phyloP scores from a whole-genome alignment of 2,797 vertebrate species.

The Paratrypauchen microcephalus region DNA sequence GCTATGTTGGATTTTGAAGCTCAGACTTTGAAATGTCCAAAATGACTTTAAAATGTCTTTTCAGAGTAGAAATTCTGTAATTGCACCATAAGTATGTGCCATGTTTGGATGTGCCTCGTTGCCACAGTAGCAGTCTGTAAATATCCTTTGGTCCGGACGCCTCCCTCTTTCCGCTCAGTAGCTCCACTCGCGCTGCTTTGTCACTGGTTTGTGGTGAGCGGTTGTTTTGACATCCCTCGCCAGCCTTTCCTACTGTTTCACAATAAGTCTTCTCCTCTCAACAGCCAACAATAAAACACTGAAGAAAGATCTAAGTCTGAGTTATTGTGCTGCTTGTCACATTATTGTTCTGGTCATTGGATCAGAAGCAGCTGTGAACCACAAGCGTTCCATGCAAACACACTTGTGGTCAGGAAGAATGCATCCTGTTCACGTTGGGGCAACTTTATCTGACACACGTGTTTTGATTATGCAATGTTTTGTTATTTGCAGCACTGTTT shows the following conservation, averaged over 20 bases:
- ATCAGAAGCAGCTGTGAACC: constrained; percentile 28
- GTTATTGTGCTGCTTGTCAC: constrained; percentile 19
- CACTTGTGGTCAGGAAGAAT: constrained; percentile 15
- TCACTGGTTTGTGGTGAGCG: not conserved
- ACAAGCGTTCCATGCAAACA: not conserved
- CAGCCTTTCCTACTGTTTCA: constrained; percentile 12
- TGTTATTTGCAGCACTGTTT: no score
- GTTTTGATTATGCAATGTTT: not conserved
- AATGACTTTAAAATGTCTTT: no score
- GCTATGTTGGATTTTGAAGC: no score
- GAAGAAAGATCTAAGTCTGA: constrained; percentile 16
- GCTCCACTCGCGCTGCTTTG: constrained; percentile 3
- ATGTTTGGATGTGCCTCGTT: not conserved
- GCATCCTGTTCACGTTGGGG: constrained; percentile 17
- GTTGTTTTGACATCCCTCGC: constrained; percentile 19
- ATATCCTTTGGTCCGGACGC: not conserved
- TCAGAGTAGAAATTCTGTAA: no score
- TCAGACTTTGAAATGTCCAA: no score
- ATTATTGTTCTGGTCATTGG: constrained; percentile 26
- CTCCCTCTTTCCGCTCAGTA: not conserved
- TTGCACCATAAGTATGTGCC: not conserved
- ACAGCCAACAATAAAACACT: constrained; percentile 15
- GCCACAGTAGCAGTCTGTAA: constrained; percentile 1
- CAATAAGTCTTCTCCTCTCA: constrained; percentile 8
- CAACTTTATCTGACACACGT: not conserved